A percentile compares a stretch with the other conserved stretches of the same genome.
phyloP scores from a whole-genome alignment of 2,797 vertebrate species.

The Coreius guichenoti region DNA sequence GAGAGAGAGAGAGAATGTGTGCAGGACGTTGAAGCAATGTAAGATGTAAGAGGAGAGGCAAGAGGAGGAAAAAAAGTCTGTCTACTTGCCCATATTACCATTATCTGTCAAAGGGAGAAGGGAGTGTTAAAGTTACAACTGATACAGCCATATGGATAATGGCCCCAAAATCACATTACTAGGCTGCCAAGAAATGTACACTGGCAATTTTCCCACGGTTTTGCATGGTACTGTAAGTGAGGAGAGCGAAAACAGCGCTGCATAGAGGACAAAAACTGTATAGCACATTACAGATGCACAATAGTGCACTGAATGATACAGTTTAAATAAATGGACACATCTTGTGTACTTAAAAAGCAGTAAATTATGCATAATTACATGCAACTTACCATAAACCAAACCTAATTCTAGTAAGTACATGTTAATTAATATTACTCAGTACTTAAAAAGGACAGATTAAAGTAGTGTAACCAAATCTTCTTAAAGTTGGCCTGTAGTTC shows the following conservation, averaged over 20 bases:
- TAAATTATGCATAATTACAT: background rate
- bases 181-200: constrained; percentile 38
- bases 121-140: constrained; percentile 39
- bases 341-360: background rate
- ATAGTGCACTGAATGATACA: background rate
- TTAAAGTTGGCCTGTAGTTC: too few species aligned
- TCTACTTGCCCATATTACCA: constrained; percentile 35
- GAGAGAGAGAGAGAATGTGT: constrained; percentile 20
- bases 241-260: background rate
- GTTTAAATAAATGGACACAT: background rate
- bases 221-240: background rate
- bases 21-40: constrained; percentile 17
- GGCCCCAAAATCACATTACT: constrained; percentile 46
- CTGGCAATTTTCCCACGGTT: constrained; percentile 39
- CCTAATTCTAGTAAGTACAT: background rate
- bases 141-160: constrained; percentile 47
- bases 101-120: constrained; percentile 42
- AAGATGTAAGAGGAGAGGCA: constrained; percentile 50
- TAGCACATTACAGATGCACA: background rate
- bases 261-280: background rate
- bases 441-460: background rate
- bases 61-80: constrained; percentile 31
- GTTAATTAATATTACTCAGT: background rate
- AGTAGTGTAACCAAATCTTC: too few species aligned
- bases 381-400: background rate